These are phyloP conservation scores for Aptenodytes forsteri DNA, from an alignment of 2,113 vertebrate genomes.

Conservation along the genomic window DNA sequence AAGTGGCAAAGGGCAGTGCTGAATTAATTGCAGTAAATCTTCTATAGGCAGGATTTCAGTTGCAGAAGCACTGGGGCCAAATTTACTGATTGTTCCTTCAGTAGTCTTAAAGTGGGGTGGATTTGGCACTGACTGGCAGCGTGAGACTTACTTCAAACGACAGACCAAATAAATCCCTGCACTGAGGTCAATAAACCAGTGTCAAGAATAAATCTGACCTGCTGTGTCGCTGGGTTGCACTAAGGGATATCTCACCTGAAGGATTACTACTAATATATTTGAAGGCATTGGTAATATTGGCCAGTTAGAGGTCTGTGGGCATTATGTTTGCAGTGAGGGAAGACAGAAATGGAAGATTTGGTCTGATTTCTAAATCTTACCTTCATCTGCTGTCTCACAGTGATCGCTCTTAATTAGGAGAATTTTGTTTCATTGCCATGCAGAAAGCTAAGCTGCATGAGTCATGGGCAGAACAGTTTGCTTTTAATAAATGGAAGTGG, in stretches of 20 bases:
- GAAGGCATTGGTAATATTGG: background rate
- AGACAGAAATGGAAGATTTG: background rate
- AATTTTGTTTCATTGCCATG: slow-evolving; percentile 33
- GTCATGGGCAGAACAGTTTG: slow-evolving; percentile 58
- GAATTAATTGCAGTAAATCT: slow-evolving; percentile 23
- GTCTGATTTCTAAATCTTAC: background rate
- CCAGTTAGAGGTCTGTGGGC: background rate
- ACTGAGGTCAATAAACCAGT: background rate
- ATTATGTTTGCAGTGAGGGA: background rate
- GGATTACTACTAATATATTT: background rate
- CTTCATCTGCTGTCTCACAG: slow-evolving; percentile 10
- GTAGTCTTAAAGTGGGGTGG: background rate
- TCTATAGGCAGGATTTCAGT: background rate
- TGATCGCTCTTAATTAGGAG: slow-evolving; percentile 11
- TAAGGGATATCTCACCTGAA: background rate
- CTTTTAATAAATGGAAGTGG: slow-evolving; percentile 65
- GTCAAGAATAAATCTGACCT: background rate
- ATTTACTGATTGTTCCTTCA: background rate
- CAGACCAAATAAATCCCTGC: background rate
- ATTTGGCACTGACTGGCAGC: background rate
- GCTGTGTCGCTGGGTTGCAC: background rate
- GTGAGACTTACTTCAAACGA: background rate
- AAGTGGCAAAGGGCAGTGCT: background rate
- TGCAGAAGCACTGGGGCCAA: background rate
- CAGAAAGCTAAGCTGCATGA: slow-evolving; percentile 50